Evolutionary conservation across 2,797 vertebrate genomes (phyloP).

Genomic region (Leptoclinus maculatus): DNA sequence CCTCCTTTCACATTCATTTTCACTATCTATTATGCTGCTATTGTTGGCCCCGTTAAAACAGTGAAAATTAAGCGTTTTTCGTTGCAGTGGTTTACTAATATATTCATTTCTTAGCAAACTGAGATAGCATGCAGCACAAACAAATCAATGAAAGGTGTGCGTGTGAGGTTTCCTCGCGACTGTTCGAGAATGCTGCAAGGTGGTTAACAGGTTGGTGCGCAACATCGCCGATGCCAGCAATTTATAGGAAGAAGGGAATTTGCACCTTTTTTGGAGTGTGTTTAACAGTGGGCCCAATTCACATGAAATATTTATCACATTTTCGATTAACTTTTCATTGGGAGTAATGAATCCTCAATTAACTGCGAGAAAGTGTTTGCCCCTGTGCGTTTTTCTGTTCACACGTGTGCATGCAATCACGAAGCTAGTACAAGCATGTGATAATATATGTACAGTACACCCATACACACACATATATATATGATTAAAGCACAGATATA

Average conservation of each 20-base stretch:
- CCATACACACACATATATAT: background rate
- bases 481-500: background rate
- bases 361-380: slow-evolving; percentile 28
- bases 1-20: slow-evolving; percentile 7
- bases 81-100: slow-evolving; percentile 38
- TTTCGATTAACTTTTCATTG: slow-evolving; percentile 51
- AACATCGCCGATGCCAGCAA: slow-evolving; percentile 18
- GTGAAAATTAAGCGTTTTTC: background rate
- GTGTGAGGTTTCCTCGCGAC: slow-evolving; percentile 7
- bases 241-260: slow-evolving; percentile 20
- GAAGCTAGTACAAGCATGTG: background rate
- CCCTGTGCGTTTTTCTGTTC: slow-evolving; percentile 25
- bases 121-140: slow-evolving; percentile 32
- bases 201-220: slow-evolving; percentile 42
- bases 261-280: slow-evolving; percentile 51
- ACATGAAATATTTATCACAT: slow-evolving; percentile 64
- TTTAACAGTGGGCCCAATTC: slow-evolving; percentile 43
- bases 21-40: background rate
- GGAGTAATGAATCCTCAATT: slow-evolving; percentile 59
- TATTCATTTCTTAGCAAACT: slow-evolving; percentile 48
- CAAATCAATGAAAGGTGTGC: slow-evolving; percentile 28
- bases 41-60: slow-evolving; percentile 1
- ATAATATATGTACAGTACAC: slow-evolving; percentile 17
- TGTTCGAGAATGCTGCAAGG: slow-evolving; percentile 36
- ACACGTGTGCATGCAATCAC: slow-evolving; percentile 1